These are phyloP conservation scores for Orthosia gracilis DNA, from an alignment of 2,888 invertebrate species.

Conservation along the genomic window DNA sequence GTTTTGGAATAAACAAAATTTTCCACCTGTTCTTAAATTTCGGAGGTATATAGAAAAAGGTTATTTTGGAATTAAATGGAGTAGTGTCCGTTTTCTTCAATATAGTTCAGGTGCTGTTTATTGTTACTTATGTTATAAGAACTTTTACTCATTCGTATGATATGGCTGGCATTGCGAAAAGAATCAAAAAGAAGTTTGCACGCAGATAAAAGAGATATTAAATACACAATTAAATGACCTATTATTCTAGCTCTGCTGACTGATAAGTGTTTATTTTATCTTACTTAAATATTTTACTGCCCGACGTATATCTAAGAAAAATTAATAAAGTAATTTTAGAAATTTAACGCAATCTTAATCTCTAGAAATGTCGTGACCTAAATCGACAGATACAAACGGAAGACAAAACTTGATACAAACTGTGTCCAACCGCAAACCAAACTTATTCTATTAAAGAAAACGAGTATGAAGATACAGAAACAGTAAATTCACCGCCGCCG, in stretches of 20 bases:
- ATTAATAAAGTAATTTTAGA: not conserved
- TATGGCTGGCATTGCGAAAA: not conserved
- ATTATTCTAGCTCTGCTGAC: not conserved
- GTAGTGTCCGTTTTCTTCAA: not conserved
- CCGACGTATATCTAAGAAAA: no score
- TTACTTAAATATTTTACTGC: not conserved
- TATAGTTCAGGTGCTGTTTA: not conserved
- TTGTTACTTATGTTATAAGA: not conserved
- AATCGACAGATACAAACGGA: slow-evolving; percentile 3
- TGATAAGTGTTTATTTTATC: not conserved
- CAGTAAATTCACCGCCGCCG: slow-evolving; percentile 39
- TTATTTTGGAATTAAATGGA: not conserved
- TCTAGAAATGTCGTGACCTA: not conserved
- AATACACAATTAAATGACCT: not conserved
- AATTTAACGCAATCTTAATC: not conserved
- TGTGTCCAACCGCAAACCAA: slow-evolving; percentile 16
- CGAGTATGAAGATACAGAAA: slow-evolving; percentile 44
- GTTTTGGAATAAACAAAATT: slow-evolving; percentile 39
- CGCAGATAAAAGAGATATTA: not conserved
- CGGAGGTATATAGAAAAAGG: not conserved
- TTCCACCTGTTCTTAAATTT: slow-evolving; percentile 18
- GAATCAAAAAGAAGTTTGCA: not conserved
- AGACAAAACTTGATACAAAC: slow-evolving; percentile 23
- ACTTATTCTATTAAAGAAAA: slow-evolving; percentile 31
- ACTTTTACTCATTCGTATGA: not conserved